Base-by-base conservation (phyloP, 2,113 vertebrate genomes). In the Corvus hawaiiensis region DNA sequence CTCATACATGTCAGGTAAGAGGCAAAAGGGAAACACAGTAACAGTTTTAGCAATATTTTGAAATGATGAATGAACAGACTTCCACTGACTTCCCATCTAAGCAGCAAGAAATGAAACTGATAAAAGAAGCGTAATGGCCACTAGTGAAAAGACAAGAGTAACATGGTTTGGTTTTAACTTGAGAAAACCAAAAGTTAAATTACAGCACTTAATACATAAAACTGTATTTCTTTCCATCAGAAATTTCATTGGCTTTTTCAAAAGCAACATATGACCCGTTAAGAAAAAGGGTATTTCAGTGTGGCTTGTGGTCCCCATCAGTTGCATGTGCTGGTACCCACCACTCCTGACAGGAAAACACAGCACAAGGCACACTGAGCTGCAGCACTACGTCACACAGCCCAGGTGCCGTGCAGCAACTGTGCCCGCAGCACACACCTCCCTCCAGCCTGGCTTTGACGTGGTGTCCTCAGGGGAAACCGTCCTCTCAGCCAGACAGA, bases 371-470 rank as follows among this genome's bases (percentile, higher is more conserved):
- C 12, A 43, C 3, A 18, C 19, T 5, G 6, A 62, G 48, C 58
- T 49, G 32, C 3, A 14, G 48, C 66, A 71, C 27, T 30, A 3
- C 2, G 32, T 71, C 51, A 46, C 75, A 28, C 35, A 84, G 68
- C 22, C 32, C 41, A 10, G 9, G 11, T 16, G n/a, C 21, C 35
- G 52, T 7, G 4, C 2, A 6, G 67, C 52, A 67, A 14, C 32
- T 1, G 0, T 46, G 37, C 32, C 21, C 0, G 0, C 23, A 72
- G 48, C 63, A 54, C 21, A 51, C 71, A 13, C 6, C 18, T 78
- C 17, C 33, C 71, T 82, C 52, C 52, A 87, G 41, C 24, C 43
- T 8, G 7, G 59, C 64, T 93, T 56, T 46, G 59, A 37, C 4
- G 0, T 9, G 39, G 12, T 54, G 12, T 55, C 44, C 39, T 35